These are phyloP conservation scores for Catostomus latipinnis DNA, from an alignment of 2,797 vertebrate genomes.

Conservation along the genomic window DNA sequence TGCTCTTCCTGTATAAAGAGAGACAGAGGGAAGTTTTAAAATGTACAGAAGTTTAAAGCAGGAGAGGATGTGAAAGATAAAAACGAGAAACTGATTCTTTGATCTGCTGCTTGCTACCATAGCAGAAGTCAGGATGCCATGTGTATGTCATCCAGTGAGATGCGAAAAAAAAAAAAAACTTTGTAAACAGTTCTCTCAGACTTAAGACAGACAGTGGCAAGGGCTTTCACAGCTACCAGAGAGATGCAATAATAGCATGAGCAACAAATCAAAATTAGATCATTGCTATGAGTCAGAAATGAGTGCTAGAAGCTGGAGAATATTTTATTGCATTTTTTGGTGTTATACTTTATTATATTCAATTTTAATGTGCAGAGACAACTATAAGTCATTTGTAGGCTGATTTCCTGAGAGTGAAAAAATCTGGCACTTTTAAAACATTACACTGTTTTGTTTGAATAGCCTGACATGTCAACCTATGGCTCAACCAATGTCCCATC, in stretches of 20 bases:
- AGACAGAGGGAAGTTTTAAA: neutral
- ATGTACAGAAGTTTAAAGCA: slow-evolving; percentile 1
- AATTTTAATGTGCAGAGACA: neutral
- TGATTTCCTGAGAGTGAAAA: neutral
- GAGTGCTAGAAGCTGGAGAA: neutral
- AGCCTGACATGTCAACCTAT: neutral
- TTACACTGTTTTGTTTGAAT: neutral
- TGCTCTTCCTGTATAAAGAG: slow-evolving; percentile 83
- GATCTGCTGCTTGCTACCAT: slow-evolving; percentile 42
- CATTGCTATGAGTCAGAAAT: neutral
- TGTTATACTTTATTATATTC: neutral
- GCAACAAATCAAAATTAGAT: slow-evolving; percentile 19
- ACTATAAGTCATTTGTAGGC: neutral
- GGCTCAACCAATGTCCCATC: neutral
- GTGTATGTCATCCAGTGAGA: slow-evolving; percentile 40
- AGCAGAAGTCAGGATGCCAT: slow-evolving; percentile 21
- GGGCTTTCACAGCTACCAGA: slow-evolving; percentile 22
- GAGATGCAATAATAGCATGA: slow-evolving; percentile 23
- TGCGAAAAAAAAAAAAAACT: slow-evolving; percentile 19
- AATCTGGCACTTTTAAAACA: neutral
- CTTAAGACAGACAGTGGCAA: slow-evolving; percentile 23
- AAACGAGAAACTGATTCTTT: slow-evolving; percentile 41
- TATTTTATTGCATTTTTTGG: neutral
- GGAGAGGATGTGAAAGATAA: slow-evolving; percentile 46
- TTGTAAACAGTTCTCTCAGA: slow-evolving; percentile 25